phyloP scores from a whole-genome alignment of 2,888 invertebrate genomes.

The Patella caerulea region DNA sequence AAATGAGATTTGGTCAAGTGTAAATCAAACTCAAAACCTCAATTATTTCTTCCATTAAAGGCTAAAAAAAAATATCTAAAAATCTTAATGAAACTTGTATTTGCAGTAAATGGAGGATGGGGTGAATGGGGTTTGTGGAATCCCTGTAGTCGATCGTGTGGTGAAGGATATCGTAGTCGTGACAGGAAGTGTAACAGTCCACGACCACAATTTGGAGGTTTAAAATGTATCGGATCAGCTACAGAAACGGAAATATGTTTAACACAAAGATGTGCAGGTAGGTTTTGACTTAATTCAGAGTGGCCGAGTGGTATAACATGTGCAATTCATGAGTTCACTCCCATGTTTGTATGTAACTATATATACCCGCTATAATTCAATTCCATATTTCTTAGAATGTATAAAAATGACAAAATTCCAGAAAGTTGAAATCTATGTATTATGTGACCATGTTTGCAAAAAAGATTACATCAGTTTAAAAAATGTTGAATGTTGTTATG shows the following conservation, averaged over 20 bases:
- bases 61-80: not conserved
- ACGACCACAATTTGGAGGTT: constrained; percentile 64
- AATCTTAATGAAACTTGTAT: not conserved
- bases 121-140: constrained; percentile 68
- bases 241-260: constrained; percentile 58
- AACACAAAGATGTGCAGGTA: constrained; percentile 63
- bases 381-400: not conserved
- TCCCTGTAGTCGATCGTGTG: constrained; percentile 67
- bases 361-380: too few species aligned
- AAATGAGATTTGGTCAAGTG: not conserved
- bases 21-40: too few species aligned
- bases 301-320: too few species aligned
- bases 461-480: not conserved
- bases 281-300: constrained; percentile 1
- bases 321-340: too few species aligned
- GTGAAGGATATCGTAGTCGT: constrained; percentile 58
- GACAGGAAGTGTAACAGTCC: constrained; percentile 67
- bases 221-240: constrained; percentile 56
- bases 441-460: not conserved
- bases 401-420: not conserved
- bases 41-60: not conserved
- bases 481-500: not conserved
- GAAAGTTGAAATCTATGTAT: not conserved
- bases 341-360: too few species aligned
- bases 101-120: constrained; percentile 68